A percentile compares a stretch with the other conserved stretches of the same genome.
Conservation (phyloP, 2,797 vertebrate species). For the Pelochelys cantorii region DNA sequence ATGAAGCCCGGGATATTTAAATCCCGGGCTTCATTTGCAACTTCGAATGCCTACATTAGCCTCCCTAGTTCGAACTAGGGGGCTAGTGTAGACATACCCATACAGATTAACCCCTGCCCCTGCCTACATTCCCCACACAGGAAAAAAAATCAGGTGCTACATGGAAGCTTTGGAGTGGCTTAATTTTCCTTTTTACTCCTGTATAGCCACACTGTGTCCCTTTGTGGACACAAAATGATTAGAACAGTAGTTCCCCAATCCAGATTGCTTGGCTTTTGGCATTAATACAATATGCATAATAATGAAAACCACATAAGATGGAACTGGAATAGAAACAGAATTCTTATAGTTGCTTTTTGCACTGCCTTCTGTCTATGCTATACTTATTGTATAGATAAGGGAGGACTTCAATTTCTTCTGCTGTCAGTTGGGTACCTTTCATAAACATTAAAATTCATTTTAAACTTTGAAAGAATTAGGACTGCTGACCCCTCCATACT, state of each 20-base stretch:
- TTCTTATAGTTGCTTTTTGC: not conserved
- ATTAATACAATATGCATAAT: not conserved
- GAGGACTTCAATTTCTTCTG: constrained; percentile 6
- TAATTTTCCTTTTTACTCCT: constrained; percentile 18
- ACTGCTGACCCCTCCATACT: constrained; percentile 52
- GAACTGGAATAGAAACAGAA: not conserved
- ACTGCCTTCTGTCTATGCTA: not conserved
- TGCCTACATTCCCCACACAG: constrained; percentile 1
- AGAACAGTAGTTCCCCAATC: not conserved
- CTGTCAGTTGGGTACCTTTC: constrained; percentile 46
- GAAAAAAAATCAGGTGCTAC: constrained; percentile 17
- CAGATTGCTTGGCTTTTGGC: not conserved
- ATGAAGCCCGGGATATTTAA: too few species aligned
- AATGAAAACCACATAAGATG: not conserved
- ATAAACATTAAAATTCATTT: constrained; percentile 54
- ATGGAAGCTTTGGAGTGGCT: constrained; percentile 12
- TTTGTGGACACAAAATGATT: not conserved
- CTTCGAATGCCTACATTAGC: too few species aligned
- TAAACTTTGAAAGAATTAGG: constrained; percentile 49
- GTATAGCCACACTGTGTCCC: not conserved
- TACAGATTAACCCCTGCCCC: not conserved
- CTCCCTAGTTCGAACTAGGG: too few species aligned
- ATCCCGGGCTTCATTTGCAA: too few species aligned
- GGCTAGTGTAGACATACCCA: too few species aligned
- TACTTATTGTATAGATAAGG: not conserved